Conservation (phyloP, 2,888 invertebrate species). For the Limnephilus auricula region DNA sequence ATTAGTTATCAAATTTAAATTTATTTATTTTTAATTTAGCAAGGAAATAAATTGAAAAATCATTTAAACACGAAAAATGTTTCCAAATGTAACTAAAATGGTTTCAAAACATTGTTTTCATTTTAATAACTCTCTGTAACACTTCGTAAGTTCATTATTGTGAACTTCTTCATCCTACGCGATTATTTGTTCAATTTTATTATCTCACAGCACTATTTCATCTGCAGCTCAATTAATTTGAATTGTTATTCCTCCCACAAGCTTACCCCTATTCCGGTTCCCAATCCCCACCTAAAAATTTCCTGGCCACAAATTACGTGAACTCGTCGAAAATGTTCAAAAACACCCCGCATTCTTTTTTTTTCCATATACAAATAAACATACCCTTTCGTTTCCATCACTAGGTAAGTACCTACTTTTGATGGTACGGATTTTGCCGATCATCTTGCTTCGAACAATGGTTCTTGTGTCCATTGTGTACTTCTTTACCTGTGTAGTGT, state of each 20-base stretch:
- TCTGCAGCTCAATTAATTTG: not conserved
- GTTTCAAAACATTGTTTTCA: not conserved
- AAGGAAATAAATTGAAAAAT: no score
- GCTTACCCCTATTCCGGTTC: not conserved
- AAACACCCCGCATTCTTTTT: not conserved
- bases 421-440: not conserved
- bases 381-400: not conserved
- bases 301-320: not conserved
- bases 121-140: not conserved
- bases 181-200: not conserved
- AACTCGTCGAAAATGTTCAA: not conserved
- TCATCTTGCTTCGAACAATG: constrained; percentile 8
- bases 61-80: no score
- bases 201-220: not conserved
- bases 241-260: not conserved
- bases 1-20: no score
- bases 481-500: not conserved
- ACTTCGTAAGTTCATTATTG: not conserved
- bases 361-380: not conserved
- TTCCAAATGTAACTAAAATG: no score
- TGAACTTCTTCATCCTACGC: not conserved
- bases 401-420: not conserved
- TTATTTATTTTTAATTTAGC: no score
- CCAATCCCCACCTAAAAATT: not conserved
- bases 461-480: constrained; percentile 32